These are phyloP conservation scores for Neosilurus mollespiculum DNA, from an alignment of 2,797 vertebrate genomes.

Conservation along the genomic window DNA sequence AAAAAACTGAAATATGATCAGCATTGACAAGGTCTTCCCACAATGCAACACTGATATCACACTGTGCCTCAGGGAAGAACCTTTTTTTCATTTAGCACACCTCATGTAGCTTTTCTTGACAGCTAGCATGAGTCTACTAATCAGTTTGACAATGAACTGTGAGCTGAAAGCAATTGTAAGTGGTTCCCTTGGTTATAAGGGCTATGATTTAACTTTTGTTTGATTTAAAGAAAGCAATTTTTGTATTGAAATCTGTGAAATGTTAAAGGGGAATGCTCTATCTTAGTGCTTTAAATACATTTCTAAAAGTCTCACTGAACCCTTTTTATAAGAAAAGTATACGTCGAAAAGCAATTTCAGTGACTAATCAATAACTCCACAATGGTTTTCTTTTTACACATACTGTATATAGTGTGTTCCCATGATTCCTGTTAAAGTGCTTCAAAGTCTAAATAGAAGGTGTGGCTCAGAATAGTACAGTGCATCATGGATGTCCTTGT, in stretches of 20 bases:
- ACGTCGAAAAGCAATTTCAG: not conserved
- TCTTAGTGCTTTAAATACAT: too few species aligned
- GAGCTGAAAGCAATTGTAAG: not conserved
- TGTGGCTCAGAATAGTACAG: not conserved
- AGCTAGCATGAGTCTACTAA: constrained; percentile 1
- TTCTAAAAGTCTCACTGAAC: not conserved
- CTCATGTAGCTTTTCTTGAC: not conserved
- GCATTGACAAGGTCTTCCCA: constrained; percentile 5
- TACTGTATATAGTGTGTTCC: not conserved
- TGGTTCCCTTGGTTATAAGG: not conserved
- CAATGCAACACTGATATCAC: constrained; percentile 1
- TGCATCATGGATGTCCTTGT: not conserved
- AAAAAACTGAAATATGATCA: not conserved
- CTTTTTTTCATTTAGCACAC: not conserved
- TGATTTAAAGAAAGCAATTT: not conserved
- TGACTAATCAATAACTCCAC: not conserved
- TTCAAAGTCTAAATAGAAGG: not conserved
- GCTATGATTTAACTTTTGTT: not conserved
- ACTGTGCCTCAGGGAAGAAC: constrained; percentile 5
- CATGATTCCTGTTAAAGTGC: not conserved
- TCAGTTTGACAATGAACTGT: constrained; percentile 6
- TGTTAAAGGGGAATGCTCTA: too few species aligned
- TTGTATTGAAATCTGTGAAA: too few species aligned
- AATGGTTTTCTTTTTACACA: too few species aligned
- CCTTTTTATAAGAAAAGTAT: not conserved